A percentile compares a stretch with the other conserved stretches of the same genome.
Evolutionary conservation across 2,113 vertebrate genomes (phyloP).

Genomic region (Aptenodytes forsteri): DNA sequence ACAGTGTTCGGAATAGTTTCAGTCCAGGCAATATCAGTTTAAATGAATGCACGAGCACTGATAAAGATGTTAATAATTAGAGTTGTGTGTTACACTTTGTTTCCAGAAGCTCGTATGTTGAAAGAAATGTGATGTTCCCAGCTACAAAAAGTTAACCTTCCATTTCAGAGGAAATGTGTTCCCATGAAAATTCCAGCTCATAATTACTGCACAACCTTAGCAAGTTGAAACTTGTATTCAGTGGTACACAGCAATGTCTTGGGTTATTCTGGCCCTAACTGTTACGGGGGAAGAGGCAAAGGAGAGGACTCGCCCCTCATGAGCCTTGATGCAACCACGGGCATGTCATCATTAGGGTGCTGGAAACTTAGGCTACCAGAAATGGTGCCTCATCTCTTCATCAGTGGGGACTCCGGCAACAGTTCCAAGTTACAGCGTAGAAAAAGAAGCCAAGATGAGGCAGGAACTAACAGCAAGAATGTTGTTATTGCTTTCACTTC

Average conservation of each 20-base stretch:
- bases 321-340: neutral
- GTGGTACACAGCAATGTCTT: neutral
- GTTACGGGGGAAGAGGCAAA: neutral
- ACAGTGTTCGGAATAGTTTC: neutral
- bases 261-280: neutral
- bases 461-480: neutral
- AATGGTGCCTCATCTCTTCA: neutral
- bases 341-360: neutral
- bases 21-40: slow-evolving; percentile 7
- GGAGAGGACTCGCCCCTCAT: neutral
- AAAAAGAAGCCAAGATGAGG: neutral
- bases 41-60: slow-evolving; percentile 24
- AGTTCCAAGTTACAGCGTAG: neutral
- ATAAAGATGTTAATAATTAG: slow-evolving; percentile 65
- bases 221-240: neutral
- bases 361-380: neutral
- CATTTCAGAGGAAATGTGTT: neutral
- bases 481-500: neutral
- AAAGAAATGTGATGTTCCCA: neutral
- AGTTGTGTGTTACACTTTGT: slow-evolving; percentile 15
- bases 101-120: neutral
- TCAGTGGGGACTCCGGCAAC: neutral
- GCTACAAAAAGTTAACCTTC: neutral
- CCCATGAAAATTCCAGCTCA: neutral
- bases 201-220: neutral